Conservation (phyloP, 2,113 vertebrate species). For the Rhipidura dahli region DNA sequence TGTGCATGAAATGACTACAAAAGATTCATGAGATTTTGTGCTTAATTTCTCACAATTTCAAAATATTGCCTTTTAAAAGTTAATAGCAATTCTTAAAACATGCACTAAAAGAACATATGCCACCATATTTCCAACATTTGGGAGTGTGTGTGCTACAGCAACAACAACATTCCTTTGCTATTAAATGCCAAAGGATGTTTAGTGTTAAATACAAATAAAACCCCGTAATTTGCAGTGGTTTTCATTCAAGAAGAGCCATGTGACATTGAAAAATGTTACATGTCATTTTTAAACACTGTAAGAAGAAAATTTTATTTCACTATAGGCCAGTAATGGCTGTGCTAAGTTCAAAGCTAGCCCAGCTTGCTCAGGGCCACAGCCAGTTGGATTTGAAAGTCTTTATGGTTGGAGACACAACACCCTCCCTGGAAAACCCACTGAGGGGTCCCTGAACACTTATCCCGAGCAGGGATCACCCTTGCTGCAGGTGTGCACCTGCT, state of each 20-base stretch:
- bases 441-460: rapidly evolving
- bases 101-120: background rate
- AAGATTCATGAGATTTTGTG: background rate
- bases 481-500: background rate
- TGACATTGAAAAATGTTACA: background rate
- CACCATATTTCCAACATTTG: background rate
- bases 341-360: background rate
- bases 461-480: rapidly evolving
- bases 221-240: background rate
- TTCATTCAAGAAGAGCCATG: background rate
- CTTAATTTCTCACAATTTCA: background rate
- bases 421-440: background rate
- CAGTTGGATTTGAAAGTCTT: background rate
- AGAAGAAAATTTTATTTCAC: background rate
- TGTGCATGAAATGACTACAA: background rate
- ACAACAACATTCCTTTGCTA: background rate
- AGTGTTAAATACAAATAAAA: background rate
- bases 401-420: background rate
- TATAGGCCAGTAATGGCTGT: background rate
- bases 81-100: background rate
- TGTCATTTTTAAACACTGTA: background rate
- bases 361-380: background rate
- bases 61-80: background rate
- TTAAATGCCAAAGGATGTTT: conserved; percentile 10
- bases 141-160: background rate